A percentile compares a stretch with the other conserved stretches of the same genome.
Conservation (phyloP, 2,113 vertebrate species). For the Gavia stellata region DNA sequence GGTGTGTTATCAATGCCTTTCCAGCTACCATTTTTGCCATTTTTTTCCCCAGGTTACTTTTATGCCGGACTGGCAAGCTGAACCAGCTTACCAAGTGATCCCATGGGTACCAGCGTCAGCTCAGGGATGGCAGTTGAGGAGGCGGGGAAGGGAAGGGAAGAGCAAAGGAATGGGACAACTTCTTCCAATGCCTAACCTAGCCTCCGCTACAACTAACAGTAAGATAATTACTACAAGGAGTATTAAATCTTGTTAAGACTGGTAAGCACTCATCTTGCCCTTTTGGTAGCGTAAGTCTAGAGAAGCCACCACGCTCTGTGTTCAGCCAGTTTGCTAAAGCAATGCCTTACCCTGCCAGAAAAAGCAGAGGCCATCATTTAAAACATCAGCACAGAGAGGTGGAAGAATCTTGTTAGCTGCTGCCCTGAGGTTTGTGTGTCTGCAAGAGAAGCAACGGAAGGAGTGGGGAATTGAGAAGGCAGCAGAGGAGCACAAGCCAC, state of each 20-base stretch:
- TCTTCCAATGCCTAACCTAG: neutral
- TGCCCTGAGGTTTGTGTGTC: neutral
- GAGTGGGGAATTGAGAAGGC: neutral
- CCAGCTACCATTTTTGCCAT: too few species aligned
- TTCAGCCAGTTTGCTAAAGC: neutral
- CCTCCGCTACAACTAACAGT: neutral
- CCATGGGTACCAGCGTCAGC: rapidly evolving
- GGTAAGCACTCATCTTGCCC: neutral
- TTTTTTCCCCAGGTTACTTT: neutral
- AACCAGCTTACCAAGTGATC: neutral
- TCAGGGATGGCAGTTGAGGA: neutral
- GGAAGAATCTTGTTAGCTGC: neutral
- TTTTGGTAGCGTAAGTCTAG: neutral
- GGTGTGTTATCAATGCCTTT: too few species aligned
- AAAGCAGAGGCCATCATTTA: neutral
- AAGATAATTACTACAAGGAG: neutral
- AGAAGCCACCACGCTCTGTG: neutral
- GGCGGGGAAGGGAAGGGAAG: neutral
- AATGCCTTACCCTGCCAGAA: neutral
- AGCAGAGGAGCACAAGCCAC: neutral
- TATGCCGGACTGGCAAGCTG: neutral
- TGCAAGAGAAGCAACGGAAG: neutral
- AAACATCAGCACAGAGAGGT: neutral
- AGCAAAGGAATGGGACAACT: neutral
- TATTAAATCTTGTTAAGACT: neutral